phyloP scores from a whole-genome alignment of 1,140 invertebrate genomes.

The Dreissena rostriformis region DNA sequence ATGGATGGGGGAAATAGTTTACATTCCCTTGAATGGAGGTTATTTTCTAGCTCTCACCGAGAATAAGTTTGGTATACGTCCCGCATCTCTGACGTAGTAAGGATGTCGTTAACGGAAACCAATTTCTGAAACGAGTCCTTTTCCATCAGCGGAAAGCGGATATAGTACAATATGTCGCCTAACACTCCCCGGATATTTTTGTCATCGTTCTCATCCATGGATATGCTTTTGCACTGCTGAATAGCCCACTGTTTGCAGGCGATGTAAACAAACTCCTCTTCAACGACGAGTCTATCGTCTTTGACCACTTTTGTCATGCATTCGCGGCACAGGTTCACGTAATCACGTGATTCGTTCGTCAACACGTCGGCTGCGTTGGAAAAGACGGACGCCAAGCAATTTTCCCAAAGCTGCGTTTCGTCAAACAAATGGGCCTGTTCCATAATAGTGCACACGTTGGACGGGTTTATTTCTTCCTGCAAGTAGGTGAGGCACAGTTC shows the following conservation, averaged over 20 bases:
- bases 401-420: conserved; percentile 38
- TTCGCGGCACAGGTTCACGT: conserved; percentile 33
- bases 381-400: conserved; percentile 45
- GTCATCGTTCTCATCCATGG: conserved; percentile 21
- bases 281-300: conserved; percentile 44
- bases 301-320: conserved; percentile 48
- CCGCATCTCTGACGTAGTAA: conserved; percentile 42
- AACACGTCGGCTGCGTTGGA: conserved; percentile 22
- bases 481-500: conserved; percentile 91
- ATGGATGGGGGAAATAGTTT: neutral
- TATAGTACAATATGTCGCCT: conserved; percentile 43
- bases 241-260: conserved; percentile 53
- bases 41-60: conserved; percentile 24
- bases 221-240: conserved; percentile 34
- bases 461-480: conserved; percentile 87
- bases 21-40: neutral
- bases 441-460: conserved; percentile 86
- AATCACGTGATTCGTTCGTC: conserved; percentile 18
- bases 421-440: conserved; percentile 60
- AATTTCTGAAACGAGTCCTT: conserved; percentile 19
- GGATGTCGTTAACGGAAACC: conserved; percentile 30
- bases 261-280: conserved; percentile 41
- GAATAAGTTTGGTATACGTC: conserved; percentile 37
- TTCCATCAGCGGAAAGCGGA: conserved; percentile 59
- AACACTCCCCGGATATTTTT: conserved; percentile 39